Evolutionary conservation across 1,140 invertebrate species (phyloP).

Genomic region (Philaenus spumarius): DNA sequence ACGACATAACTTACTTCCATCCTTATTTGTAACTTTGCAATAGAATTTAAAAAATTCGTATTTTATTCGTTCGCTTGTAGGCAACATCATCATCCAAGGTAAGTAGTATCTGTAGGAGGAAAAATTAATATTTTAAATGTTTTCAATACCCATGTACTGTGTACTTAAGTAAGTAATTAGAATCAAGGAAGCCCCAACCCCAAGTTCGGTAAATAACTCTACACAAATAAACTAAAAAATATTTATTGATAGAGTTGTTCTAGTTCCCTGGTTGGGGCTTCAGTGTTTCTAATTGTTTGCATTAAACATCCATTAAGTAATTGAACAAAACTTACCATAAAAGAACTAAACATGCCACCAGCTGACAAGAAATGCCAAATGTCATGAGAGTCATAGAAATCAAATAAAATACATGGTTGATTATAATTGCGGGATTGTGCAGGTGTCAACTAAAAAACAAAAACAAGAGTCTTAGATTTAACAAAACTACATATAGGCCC

Average conservation of each 20-base stretch:
- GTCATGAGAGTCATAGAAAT: slow-evolving; percentile 84
- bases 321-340: slow-evolving; percentile 52
- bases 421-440: slow-evolving; percentile 72
- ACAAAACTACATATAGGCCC: no score
- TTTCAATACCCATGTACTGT: not conserved
- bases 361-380: slow-evolving; percentile 87
- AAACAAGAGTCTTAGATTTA: slow-evolving; percentile 10
- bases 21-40: no score
- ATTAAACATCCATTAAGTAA: not conserved
- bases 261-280: no score
- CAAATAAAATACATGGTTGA: slow-evolving; percentile 61
- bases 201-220: no score
- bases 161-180: not conserved
- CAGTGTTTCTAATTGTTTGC: not conserved
- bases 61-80: slow-evolving; percentile 55
- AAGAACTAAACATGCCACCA: slow-evolving; percentile 79
- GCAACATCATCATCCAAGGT: slow-evolving; percentile 72
- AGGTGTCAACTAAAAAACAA: slow-evolving; percentile 55
- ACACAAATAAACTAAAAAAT: no score
- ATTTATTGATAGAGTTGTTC: no score
- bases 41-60: slow-evolving; percentile 80
- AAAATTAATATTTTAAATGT: not conserved
- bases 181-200: not conserved
- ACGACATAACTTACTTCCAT: no score
- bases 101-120: slow-evolving; percentile 47